Evolutionary conservation across 2,797 vertebrate genomes (phyloP), one percentile per base, ranked within the genome.

Genomic region (Typhlichthys subterraneus): DNA sequence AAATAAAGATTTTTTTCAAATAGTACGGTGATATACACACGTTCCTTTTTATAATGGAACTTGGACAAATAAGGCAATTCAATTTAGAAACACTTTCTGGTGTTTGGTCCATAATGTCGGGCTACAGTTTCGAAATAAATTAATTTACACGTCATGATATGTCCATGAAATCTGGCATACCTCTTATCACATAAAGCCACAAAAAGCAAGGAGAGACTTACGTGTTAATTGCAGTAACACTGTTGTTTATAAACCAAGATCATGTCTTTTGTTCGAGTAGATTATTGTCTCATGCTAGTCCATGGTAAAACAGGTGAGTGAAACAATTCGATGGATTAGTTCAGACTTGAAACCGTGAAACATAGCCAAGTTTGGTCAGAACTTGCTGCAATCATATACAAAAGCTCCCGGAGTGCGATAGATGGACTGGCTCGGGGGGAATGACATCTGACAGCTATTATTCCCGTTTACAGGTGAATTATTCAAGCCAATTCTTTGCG

Each of bases 101-200:
- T 92, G 92, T 97, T 98, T 99, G 97, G 97, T 98, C 97, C 96
- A 88, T 91, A 93, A 94, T 90, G 94, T 94, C 93, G 92, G 93
- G 94, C 94, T 95, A 96, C 94, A 96, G 92, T 88, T 91, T 95
- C 94, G 94, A 98, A 99, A 99, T 99, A 99, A 99, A 99, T 99
- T 99, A 99, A 96, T 96, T 95, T 97, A 98, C 95, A 98, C 91
- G 93, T 95, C 89, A 90, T 93, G 93, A 93, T 91, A 94, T 94
- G 94, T 94, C 94, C 95, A 93, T 92, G 89, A 87, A 90, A 89
- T 88, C 82, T 92, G 91, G 79, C 84, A 88, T 85, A 90, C 89
- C 86, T 88, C 91, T 88, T 90, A 87, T 75, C 66, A 85, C 79
- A 85, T 74, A 84, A 83, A 88, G 87, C 90, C 87, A 91, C 86